Evolutionary conservation across 2,888 invertebrate genomes (phyloP), one percentile per base, ranked within the genome.

Genomic region (Acrobasis suavella): DNA sequence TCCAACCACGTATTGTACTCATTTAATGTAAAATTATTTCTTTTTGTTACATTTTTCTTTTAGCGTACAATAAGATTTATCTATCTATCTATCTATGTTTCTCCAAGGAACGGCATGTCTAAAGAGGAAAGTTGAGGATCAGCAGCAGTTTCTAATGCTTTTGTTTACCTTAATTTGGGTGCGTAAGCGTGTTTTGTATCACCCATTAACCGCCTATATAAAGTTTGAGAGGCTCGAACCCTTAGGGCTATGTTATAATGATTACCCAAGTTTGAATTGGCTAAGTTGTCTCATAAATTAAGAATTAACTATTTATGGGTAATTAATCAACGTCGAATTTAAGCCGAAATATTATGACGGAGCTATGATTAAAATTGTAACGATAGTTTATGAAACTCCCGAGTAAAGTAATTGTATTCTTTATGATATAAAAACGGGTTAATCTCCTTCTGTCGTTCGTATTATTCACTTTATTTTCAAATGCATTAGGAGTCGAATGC

Each of bases 201-300:
- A 70, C 66, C 74, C 72, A 77, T 78, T 78, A 78, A 70, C 67
- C 71, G 68, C 67, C 72, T 74, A 75, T 77, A 78, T 69, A 76
- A 82, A 85, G 79, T 81, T 82, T 75, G 72, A 65, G 73, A 69
- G 72, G 67, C 70, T 72, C 76, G 75, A 78, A 73, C 74, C 74
- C 68, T 70, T 38, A 51, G 60, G 51, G 51, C 42, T 38, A 38
- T 52, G 51, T 60, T 51, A 51, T 38, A 60, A 38, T 50, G 50
- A 58, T 58, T 42, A 9, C 17, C 39, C n/a, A 55, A 55, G 55
- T 38, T 38, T 12, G 39, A 39, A 15, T 55, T 10, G 16, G 55
- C 15, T 9, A 16, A 55, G 55, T 39, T 56, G 17, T 42, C 12
- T 22, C 56, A 22, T 56, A 56, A 46, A 56, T 55, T 55, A 55